Evolutionary conservation across 2,888 invertebrate species (phyloP).

Genomic region (Tethea ocularis): DNA sequence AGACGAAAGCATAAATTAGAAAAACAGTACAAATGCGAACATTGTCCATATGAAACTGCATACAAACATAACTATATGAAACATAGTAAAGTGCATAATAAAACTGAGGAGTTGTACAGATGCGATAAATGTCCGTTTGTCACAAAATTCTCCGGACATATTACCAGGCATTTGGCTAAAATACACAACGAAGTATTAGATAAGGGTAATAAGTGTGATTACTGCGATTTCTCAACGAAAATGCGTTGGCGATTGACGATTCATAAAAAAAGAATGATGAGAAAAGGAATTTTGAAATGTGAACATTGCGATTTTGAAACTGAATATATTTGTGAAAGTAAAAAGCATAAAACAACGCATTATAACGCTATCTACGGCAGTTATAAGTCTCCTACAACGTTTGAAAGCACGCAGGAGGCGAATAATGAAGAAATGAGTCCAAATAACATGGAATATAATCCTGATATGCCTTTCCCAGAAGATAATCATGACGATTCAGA

Average conservation of each 20-base stretch:
- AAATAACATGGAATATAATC: not conserved
- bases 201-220: conserved; percentile 6
- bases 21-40: conserved; percentile 24
- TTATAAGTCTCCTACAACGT: not conserved
- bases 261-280: conserved; percentile 56
- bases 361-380: conserved; percentile 23
- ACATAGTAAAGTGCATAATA: conserved; percentile 12
- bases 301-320: conserved; percentile 54
- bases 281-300: conserved; percentile 45
- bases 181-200: conserved; percentile 29
- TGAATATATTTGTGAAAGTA: conserved; percentile 55
- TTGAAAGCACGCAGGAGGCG: not conserved
- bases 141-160: conserved; percentile 37
- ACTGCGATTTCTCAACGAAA: conserved; percentile 19
- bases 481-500: not conserved
- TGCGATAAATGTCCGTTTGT: conserved; percentile 40
- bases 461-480: conserved; percentile 6
- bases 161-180: conserved; percentile 36
- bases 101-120: conserved; percentile 23
- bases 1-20: conserved; percentile 46
- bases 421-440: not conserved
- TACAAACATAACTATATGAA: conserved; percentile 11
- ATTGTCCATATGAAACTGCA: conserved; percentile 11
- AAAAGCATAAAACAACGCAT: conserved; percentile 50
- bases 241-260: conserved; percentile 40